A percentile compares a stretch with the other conserved stretches of the same genome.
phyloP scores from a whole-genome alignment of 1,140 invertebrate species.

The Musca domestica region DNA sequence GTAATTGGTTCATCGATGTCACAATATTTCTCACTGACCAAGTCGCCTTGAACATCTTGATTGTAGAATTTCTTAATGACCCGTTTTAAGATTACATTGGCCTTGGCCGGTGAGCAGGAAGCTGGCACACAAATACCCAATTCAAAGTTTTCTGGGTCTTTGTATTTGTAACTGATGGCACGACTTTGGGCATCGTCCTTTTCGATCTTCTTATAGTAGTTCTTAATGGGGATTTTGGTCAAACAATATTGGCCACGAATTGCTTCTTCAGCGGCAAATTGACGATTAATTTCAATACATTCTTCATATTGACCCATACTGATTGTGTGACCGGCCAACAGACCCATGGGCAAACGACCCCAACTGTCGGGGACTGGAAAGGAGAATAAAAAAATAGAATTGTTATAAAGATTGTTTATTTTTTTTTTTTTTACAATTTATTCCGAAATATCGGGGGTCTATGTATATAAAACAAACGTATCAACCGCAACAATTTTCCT shows the following conservation, averaged over 20 bases:
- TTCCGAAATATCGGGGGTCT: too few relatives aligned
- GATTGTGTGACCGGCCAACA: slow-evolving; percentile 46
- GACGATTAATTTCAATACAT: slow-evolving; percentile 38
- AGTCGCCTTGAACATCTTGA: slow-evolving; percentile 25
- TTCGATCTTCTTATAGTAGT: slow-evolving; percentile 35
- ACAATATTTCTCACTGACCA: slow-evolving; percentile 38
- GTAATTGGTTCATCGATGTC: slow-evolving; percentile 42
- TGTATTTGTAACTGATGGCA: slow-evolving; percentile 42
- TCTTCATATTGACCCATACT: slow-evolving; percentile 50
- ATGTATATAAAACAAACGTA: too few relatives aligned
- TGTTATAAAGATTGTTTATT: background rate
- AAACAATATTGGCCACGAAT: slow-evolving; percentile 45
- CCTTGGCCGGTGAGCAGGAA: slow-evolving; percentile 34
- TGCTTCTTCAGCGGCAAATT: slow-evolving; percentile 29
- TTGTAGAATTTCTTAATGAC: slow-evolving; percentile 34
- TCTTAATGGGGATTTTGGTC: slow-evolving; percentile 38
- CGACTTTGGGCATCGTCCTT: slow-evolving; percentile 31
- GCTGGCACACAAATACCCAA: slow-evolving; percentile 44
- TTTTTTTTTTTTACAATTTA: background rate
- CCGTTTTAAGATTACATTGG: slow-evolving; percentile 34
- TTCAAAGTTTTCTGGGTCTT: slow-evolving; percentile 40
- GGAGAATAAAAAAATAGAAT: too few relatives aligned
- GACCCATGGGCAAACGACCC: slow-evolving; percentile 45
- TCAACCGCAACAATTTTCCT: too few relatives aligned
- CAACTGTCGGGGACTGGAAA: slow-evolving; percentile 47